Base-by-base conservation (phyloP, 2,888 invertebrate species). In the Helicoverpa assulta region DNA sequence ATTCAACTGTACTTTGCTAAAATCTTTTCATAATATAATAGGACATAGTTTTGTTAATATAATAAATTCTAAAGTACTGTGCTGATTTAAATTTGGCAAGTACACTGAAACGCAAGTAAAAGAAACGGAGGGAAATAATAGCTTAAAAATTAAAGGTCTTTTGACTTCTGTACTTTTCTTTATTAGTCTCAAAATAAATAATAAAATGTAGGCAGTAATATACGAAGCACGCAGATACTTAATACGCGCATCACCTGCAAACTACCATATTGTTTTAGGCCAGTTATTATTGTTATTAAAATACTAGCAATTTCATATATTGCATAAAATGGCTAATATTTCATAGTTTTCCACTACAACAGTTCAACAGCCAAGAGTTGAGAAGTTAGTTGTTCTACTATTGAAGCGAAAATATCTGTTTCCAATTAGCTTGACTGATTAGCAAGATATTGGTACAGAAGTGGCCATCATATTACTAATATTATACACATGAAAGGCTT, bases 211-310 rank as follows among this genome's bases (percentile, higher is more conserved):
- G 76, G 73, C 62, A 78, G 53, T 47, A 65, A 58, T 56, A 73
- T 76, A 70, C 69, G 67, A 74, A 8, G 64, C n/a, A 65, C 63
- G 70, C 37, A 47, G 61, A 69, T 47, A 56, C 80, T 77, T 37
- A 54, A 67, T 19, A 65, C 82, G 76, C 47, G 19, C 69, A 67
- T 68, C 70, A 80, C 68, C 77, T 73, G 67, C 70, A 52, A 18
- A 58, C 67, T 74, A 74, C 61, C 76, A 63, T 21, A 50, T 55
- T 74, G 21, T 21, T 82, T 8, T 82, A 67, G 84, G 82, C 79
- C 81, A 14, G 50, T 18, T 7, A 1, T 53, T 26, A 29, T 14
- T 43, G 5, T 3, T 43, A 6, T n/a, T 6, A 51, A 18, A 26
- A 76, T 55, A 69, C 43, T 59, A 55, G 58, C 5, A 26, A 16